These are phyloP conservation scores for Chrysocyon brachyurus DNA, from an alignment of 2,797 vertebrate genomes.

Conservation along the genomic window DNA sequence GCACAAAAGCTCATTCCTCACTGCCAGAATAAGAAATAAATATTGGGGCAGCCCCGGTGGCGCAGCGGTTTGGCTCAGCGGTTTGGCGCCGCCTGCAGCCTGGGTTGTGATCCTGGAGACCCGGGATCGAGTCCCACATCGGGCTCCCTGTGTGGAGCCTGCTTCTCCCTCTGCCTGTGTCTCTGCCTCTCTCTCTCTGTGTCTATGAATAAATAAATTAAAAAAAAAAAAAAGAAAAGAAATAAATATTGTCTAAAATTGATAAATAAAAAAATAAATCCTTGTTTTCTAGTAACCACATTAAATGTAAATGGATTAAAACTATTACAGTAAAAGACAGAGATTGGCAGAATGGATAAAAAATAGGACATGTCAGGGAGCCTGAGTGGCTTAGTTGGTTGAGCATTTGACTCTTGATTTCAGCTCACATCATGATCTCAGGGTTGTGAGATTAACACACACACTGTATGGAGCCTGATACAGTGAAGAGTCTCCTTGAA, in stretches of 20 bases:
- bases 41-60: neutral
- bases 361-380: neutral
- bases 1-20: slow-evolving; percentile 38
- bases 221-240: no score
- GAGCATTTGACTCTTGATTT: neutral
- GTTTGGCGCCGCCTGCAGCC: no score
- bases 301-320: neutral
- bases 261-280: neutral
- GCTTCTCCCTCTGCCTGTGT: no score
- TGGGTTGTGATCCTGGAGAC: no score
- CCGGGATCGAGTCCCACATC: no score
- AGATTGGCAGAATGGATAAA: neutral
- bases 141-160: no score
- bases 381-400: neutral
- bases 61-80: no score
- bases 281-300: neutral
- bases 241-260: slow-evolving; percentile 3
- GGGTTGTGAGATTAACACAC: neutral
- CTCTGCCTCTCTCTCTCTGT: no score
- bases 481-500: neutral
- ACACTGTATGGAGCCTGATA: no score
- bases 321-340: neutral
- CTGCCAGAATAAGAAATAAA: slow-evolving; percentile 46
- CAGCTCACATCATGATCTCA: neutral
- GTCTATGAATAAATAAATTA: no score